Percentiles rank a stretch among this genome's conserved stretches.
These are phyloP conservation scores for Oryzias woworae DNA, from an alignment of 2,113 vertebrate species.

Conservation along the genomic window DNA sequence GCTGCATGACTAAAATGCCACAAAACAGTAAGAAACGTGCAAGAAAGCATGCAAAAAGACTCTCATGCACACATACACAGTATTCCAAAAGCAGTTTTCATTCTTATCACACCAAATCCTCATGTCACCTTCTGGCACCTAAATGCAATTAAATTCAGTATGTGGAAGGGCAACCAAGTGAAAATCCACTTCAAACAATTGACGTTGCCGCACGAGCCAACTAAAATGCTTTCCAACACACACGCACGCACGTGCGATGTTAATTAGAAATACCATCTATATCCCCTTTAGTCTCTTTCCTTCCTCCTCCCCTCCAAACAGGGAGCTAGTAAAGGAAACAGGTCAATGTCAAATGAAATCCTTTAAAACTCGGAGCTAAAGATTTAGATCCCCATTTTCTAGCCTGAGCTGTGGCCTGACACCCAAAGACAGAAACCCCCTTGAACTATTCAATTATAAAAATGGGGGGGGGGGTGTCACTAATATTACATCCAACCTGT, in stretches of 20 bases:
- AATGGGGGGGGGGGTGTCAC: slow-evolving; percentile 15
- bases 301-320: neutral
- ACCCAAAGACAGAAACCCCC: slow-evolving; percentile 32
- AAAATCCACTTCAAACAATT: slow-evolving; percentile 68
- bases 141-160: slow-evolving; percentile 70
- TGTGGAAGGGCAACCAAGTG: slow-evolving; percentile 66
- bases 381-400: slow-evolving; percentile 33
- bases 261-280: slow-evolving; percentile 5
- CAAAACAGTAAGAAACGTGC: slow-evolving; percentile 25
- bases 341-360: slow-evolving; percentile 54
- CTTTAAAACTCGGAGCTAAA: slow-evolving; percentile 34
- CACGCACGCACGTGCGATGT: neutral
- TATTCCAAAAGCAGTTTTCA: slow-evolving; percentile 48
- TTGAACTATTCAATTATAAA: slow-evolving; percentile 47
- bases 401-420: slow-evolving; percentile 28
- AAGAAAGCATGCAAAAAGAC: slow-evolving; percentile 8
- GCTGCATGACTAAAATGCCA: slow-evolving; percentile 39
- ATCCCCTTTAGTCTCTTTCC: neutral
- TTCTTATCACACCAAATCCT: slow-evolving; percentile 65
- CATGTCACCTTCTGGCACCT: slow-evolving; percentile 68
- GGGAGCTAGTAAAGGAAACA: slow-evolving; percentile 16
- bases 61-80: neutral
- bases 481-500: too few species aligned
- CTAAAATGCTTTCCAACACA: slow-evolving; percentile 57
- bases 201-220: slow-evolving; percentile 59